Conservation (phyloP, 2,797 vertebrate genomes). For the Anguilla obscura region DNA sequence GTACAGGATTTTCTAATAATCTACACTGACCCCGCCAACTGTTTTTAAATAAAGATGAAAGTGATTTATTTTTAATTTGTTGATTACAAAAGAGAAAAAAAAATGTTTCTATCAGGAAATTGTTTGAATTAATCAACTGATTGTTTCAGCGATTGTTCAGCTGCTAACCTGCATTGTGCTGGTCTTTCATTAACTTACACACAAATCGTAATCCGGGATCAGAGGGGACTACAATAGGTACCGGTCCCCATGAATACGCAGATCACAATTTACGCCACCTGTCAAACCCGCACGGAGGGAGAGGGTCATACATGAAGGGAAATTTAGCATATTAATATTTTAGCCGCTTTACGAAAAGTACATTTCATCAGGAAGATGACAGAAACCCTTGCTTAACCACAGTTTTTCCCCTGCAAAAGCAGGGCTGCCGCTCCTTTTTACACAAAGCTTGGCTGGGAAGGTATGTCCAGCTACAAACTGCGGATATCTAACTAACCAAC, state of each 20-base stretch:
- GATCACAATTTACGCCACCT: slow-evolving; percentile 50
- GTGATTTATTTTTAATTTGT: slow-evolving; percentile 81
- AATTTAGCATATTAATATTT: slow-evolving; percentile 28
- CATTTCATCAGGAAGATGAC: neutral
- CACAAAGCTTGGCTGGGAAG: neutral
- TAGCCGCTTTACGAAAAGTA: slow-evolving; percentile 3
- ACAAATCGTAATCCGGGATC: slow-evolving; percentile 76
- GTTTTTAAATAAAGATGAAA: slow-evolving; percentile 77
- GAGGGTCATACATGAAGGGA: neutral
- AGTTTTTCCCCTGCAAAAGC: neutral
- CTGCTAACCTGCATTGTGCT: slow-evolving; percentile 71
- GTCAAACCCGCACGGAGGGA: slow-evolving; percentile 28
- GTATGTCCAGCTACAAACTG: neutral
- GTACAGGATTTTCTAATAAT: slow-evolving; percentile 63
- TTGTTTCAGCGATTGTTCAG: slow-evolving; percentile 73
- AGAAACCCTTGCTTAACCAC: neutral
- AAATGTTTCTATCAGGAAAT: slow-evolving; percentile 71
- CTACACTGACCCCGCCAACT: slow-evolving; percentile 73
- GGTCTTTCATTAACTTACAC: slow-evolving; percentile 46
- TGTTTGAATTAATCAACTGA: slow-evolving; percentile 81
- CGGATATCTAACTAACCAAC: neutral
- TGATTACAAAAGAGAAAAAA: slow-evolving; percentile 71
- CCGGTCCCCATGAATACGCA: slow-evolving; percentile 43
- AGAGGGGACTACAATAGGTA: slow-evolving; percentile 67
- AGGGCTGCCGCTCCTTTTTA: neutral